phyloP scores from a whole-genome alignment of 2,797 vertebrate species.

The Aselliscus stoliczkanus region DNA sequence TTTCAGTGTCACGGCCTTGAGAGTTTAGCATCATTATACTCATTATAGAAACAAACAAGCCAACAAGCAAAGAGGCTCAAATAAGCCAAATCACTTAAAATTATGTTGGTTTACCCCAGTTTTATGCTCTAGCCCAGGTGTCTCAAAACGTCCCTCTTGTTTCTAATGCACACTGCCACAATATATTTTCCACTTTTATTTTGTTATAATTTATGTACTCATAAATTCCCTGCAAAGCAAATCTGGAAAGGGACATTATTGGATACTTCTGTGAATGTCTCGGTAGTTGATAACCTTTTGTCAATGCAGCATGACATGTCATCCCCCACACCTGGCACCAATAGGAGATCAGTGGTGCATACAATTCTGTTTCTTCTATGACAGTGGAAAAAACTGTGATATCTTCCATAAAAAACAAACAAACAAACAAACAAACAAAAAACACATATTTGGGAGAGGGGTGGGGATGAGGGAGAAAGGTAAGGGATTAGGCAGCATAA shows the following conservation, averaged over 20 bases:
- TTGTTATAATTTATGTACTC: neutral
- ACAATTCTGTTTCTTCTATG: neutral
- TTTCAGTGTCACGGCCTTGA: neutral
- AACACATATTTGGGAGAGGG: too few relatives aligned
- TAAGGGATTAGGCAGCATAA: too few relatives aligned
- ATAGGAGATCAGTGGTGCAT: neutral
- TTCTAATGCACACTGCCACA: neutral
- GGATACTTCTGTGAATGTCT: neutral
- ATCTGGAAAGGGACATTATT: neutral
- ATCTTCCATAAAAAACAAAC: neutral
- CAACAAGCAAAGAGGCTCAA: neutral
- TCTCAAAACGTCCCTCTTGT: neutral
- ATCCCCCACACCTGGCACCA: accelerated
- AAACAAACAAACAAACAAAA: too few relatives aligned
- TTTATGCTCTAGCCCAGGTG: neutral
- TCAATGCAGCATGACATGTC: neutral
- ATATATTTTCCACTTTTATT: neutral
- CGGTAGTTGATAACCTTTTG: neutral
- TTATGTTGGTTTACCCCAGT: neutral
- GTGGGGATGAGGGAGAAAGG: too few relatives aligned
- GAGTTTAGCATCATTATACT: neutral
- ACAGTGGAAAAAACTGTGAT: neutral
- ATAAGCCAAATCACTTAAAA: neutral
- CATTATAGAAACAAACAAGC: neutral
- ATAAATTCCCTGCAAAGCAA: neutral